These are phyloP conservation scores for Eilema depressum DNA, from an alignment of 2,888 invertebrate genomes.

Conservation along the genomic window DNA sequence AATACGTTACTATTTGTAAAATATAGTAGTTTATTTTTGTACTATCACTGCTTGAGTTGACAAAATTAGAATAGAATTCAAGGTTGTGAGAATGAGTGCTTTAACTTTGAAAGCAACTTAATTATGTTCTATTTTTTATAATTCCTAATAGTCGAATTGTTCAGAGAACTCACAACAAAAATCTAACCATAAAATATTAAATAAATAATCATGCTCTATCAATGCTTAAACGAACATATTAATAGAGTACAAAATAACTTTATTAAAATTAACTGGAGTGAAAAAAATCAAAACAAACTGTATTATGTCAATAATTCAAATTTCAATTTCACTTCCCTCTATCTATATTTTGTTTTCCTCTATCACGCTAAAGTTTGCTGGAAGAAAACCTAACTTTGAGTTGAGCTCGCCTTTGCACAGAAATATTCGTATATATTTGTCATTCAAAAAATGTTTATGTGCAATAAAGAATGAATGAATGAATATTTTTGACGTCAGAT, in stretches of 20 bases:
- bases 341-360: too few relatives aligned
- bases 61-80: background rate
- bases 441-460: too few relatives aligned
- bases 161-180: too few relatives aligned
- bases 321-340: too few relatives aligned
- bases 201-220: slow-evolving; percentile 20
- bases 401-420: too few relatives aligned
- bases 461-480: too few relatives aligned
- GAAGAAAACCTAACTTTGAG: too few relatives aligned
- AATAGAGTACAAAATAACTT: slow-evolving; percentile 45
- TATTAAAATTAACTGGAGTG: slow-evolving; percentile 66
- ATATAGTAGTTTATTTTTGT: background rate
- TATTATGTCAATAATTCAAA: too few relatives aligned
- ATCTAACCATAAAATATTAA: background rate
- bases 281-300: slow-evolving; percentile 61
- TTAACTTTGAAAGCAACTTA: background rate
- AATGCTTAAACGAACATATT: slow-evolving; percentile 28
- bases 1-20: background rate
- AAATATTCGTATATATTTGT: too few relatives aligned
- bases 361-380: too few relatives aligned
- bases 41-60: background rate
- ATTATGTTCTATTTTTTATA: background rate
- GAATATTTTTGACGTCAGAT: too few relatives aligned
- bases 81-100: background rate
- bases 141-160: background rate